Evolutionary conservation across 2,888 invertebrate genomes (phyloP).

Genomic region (Muschampia plurimacula): DNA sequence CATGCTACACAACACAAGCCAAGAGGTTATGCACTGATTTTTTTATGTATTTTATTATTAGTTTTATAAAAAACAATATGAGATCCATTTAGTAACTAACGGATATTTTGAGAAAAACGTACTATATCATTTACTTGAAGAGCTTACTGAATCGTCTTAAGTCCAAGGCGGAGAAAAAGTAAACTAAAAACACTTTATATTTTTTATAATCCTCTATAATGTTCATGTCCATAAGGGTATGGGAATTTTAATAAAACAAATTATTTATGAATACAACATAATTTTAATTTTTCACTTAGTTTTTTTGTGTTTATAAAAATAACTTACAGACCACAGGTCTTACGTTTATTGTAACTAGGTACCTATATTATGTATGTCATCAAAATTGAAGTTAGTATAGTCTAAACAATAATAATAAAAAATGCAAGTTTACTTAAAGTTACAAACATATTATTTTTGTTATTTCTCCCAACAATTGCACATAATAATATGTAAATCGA

Average conservation of each 20-base stretch:
- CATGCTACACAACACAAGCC: no score
- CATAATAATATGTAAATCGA: not conserved
- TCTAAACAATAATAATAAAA: constrained; percentile 41
- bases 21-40: no score
- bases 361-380: constrained; percentile 46
- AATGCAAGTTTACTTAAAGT: constrained; percentile 53
- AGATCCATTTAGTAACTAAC: no score
- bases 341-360: constrained; percentile 57
- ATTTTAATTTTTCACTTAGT: constrained; percentile 51
- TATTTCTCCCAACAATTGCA: constrained; percentile 43
- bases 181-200: no score
- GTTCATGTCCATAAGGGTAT: not conserved
- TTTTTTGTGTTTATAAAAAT: constrained; percentile 56
- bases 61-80: no score
- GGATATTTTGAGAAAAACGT: no score
- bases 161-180: no score
- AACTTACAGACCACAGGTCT: constrained; percentile 82
- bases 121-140: no score
- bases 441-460: constrained; percentile 47
- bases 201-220: not conserved
- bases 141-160: no score
- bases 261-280: constrained; percentile 39
- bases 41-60: no score
- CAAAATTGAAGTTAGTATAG: constrained; percentile 44
- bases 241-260: constrained; percentile 48